These are phyloP conservation scores for Boloria euphrosyne DNA, from an alignment of 2,888 invertebrate genomes.

Conservation along the genomic window DNA sequence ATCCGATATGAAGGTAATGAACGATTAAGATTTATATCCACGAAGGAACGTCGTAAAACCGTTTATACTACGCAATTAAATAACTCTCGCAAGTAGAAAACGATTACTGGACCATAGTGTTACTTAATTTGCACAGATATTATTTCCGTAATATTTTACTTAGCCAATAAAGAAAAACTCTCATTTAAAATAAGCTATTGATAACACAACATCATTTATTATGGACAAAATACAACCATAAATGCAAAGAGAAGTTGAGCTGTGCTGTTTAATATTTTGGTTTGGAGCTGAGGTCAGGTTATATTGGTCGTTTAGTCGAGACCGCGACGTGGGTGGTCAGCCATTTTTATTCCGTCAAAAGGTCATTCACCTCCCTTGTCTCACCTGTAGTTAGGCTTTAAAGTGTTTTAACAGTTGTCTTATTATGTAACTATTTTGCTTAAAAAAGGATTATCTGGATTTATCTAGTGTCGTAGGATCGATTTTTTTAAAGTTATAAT, in stretches of 20 bases:
- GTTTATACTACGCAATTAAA: conserved; percentile 9
- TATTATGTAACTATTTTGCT: conserved; percentile 12
- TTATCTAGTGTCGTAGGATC: too few species aligned
- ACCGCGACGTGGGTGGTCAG: conserved; percentile 72
- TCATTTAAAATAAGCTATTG: neutral
- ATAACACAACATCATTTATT: conserved; percentile 9
- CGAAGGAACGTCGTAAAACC: neutral
- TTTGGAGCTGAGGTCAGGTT: neutral
- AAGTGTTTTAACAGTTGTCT: conserved; percentile 56
- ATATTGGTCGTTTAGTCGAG: conserved; percentile 26
- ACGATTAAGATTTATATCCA: too few species aligned
- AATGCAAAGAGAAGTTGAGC: neutral
- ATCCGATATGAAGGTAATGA: too few species aligned
- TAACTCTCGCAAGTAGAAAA: too few species aligned
- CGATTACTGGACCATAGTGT: too few species aligned
- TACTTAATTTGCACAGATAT: too few species aligned
- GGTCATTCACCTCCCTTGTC: conserved; percentile 69
- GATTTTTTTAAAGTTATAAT: too few species aligned
- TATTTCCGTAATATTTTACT: too few species aligned
- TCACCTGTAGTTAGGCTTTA: conserved; percentile 59
- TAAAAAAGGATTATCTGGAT: neutral
- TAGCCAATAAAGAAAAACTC: too few species aligned
- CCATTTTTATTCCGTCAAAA: conserved; percentile 73
- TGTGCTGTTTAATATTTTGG: conserved; percentile 1
- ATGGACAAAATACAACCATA: neutral